Conservation (phyloP, 2,888 invertebrate genomes). For the Drosophila demipolita region DNA sequence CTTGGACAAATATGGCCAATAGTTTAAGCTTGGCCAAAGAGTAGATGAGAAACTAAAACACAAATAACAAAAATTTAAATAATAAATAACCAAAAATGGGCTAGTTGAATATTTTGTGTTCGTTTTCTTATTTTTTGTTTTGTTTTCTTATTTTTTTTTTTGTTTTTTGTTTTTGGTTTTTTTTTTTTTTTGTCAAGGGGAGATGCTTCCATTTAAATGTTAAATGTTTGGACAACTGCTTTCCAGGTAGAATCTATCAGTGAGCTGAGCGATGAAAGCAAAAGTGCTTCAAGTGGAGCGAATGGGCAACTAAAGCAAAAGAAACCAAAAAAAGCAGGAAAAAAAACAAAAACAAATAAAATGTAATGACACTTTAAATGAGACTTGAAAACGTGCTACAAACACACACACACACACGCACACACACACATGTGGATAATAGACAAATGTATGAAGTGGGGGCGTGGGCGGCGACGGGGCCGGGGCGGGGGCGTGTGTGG, state of each 20-base stretch:
- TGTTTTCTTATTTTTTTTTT: neutral
- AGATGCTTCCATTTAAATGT: conserved; percentile 14
- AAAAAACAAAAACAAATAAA: conserved; percentile 22
- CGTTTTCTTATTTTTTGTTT: neutral
- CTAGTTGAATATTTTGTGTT: neutral
- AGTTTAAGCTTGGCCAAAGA: conserved; percentile 7
- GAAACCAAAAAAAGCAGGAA: conserved; percentile 7
- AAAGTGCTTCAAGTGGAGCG: conserved; percentile 62
- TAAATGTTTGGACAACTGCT: conserved; percentile 29
- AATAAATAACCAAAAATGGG: conserved; percentile 6
- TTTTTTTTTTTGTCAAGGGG: neutral
- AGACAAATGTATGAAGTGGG: neutral
- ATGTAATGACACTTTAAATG: conserved; percentile 41
- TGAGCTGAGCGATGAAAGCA: conserved; percentile 62
- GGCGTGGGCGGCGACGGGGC: neutral
- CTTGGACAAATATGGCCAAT: conserved; percentile 42
- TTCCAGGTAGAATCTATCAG: conserved; percentile 67
- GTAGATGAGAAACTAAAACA: conserved; percentile 17
- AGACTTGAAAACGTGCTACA: conserved; percentile 42
- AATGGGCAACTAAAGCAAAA: conserved; percentile 12
- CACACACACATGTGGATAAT: conserved; percentile 47
- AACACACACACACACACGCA: conserved; percentile 15
- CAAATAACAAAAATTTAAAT: neutral
- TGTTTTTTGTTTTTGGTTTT: neutral
- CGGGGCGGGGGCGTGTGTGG: conserved; percentile 18